Conservation (phyloP, 1,140 invertebrate genomes). For the Bradynema listronoti region DNA sequence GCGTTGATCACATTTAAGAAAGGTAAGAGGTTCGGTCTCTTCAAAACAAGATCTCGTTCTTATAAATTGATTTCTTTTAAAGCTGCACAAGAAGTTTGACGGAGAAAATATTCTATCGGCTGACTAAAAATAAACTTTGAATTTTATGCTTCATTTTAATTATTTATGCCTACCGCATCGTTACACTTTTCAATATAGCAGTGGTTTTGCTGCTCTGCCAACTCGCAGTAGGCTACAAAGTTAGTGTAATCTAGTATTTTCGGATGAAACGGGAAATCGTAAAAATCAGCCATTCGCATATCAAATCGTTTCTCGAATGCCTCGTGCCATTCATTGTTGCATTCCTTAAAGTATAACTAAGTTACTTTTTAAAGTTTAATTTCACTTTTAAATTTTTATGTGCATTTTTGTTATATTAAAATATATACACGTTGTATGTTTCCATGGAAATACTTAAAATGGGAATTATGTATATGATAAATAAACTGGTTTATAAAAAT, state of each 20-base stretch:
- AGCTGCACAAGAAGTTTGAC: conserved; percentile 54
- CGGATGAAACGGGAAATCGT: conserved; percentile 56
- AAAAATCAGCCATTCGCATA: conserved; percentile 50
- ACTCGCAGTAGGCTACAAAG: conserved; percentile 47
- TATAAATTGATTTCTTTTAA: conserved; percentile 50
- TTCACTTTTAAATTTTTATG: no score
- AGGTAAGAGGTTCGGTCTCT: conserved; percentile 53
- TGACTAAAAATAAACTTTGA: conserved; percentile 22
- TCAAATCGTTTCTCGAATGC: conserved; percentile 46
- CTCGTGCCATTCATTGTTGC: conserved; percentile 47
- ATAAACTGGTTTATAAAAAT: no score
- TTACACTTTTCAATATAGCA: conserved; percentile 52
- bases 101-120: conserved; percentile 57
- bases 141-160: not conserved
- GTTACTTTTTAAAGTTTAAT: no score
- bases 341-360: conserved; percentile 35
- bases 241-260: conserved; percentile 43
- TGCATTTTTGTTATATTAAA: no score
- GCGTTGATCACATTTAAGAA: conserved; percentile 54
- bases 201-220: conserved; percentile 52
- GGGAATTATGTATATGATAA: no score
- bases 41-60: conserved; percentile 41
- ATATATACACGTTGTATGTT: no score
- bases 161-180: conserved; percentile 40
- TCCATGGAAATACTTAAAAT: no score